Evolutionary conservation across 2,888 invertebrate species (phyloP), one percentile per base, ranked within the genome.

Genomic region (Hirtodrosophila trivittata): DNA sequence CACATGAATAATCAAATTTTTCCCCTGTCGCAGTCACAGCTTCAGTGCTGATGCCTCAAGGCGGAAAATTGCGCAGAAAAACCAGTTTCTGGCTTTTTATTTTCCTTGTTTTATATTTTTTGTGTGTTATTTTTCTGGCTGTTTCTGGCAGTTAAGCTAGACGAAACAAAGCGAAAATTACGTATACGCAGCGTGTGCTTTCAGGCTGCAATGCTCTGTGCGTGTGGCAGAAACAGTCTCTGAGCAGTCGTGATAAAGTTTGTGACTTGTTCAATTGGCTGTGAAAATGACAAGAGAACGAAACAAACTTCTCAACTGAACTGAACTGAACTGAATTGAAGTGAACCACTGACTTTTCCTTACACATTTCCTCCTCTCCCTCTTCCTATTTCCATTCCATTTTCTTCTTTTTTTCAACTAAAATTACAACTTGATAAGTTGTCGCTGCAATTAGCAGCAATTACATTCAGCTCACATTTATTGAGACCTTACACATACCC

Each of bases 1-100:
- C 64, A 75, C 67, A 76, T 72, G 77, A 68, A 76, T 72, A 76
- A 76, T 76, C 73, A 64, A 77, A 74, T 77, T 75, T 46, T 58
- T 32, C 30, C 41, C 18, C 30, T 37, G 50, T 32, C 41, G n/a
- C 16, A 14, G 12, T 18, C 35, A 18, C 41, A 45, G 30, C n/a
- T 39, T 59, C 16, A 25, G 37, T 47, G 41, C 14, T 49, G 16
- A 5, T 25, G 25, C 33, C 50, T 18, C 30, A n/a, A 30, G 55
- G 47, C 74, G 51, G 43, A 33, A 66, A 73, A 59, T 65, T 65
- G 58, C 41, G 46, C 52, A 35, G 51, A 37, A 46, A 50, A 47
- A 52, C 28, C 28, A n/a, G 7, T 28, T 26, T 54, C 26, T 42
- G 35, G 37, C 37, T 32, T 16, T 41, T 21, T 21, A 3, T 21